Evolutionary conservation across 2,888 invertebrate genomes (phyloP).

Genomic region (Bellardia bayeri): DNA sequence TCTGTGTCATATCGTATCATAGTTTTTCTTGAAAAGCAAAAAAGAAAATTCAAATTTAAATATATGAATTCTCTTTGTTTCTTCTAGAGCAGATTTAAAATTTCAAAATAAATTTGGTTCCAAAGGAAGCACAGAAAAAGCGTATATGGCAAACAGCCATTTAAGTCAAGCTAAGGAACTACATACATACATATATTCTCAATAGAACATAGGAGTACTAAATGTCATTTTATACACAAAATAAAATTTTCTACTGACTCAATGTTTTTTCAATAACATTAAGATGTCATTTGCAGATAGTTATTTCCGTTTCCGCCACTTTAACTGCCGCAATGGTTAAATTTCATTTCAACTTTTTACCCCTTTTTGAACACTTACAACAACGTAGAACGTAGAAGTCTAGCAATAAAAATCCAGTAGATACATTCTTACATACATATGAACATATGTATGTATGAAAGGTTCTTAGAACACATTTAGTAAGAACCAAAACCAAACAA

Average conservation of each 20-base stretch:
- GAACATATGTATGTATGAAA: neutral
- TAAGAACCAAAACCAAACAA: constrained; percentile 56
- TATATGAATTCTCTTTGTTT: neutral
- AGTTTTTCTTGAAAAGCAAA: neutral
- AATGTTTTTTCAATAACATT: constrained; percentile 75
- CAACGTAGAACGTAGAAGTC: constrained; percentile 22
- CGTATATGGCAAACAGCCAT: constrained; percentile 56
- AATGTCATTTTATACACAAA: constrained; percentile 63
- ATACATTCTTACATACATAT: neutral
- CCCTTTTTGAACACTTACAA: constrained; percentile 39
- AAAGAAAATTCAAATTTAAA: neutral
- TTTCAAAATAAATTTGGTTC: constrained; percentile 55
- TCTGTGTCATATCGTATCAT: neutral
- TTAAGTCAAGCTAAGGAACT: constrained; percentile 25
- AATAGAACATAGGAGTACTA: constrained; percentile 56
- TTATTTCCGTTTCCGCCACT: constrained; percentile 73
- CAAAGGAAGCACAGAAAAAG: constrained; percentile 23
- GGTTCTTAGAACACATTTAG: constrained; percentile 1
- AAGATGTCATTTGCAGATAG: constrained; percentile 75
- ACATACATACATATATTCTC: constrained; percentile 33
- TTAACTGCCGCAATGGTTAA: constrained; percentile 72
- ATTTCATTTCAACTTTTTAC: constrained; percentile 57
- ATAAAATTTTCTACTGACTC: constrained; percentile 70
- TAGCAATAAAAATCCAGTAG: constrained; percentile 60
- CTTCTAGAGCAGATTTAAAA: constrained; percentile 21